Conservation (phyloP, 2,113 vertebrate species). For the Jaculus jaculus region DNA sequence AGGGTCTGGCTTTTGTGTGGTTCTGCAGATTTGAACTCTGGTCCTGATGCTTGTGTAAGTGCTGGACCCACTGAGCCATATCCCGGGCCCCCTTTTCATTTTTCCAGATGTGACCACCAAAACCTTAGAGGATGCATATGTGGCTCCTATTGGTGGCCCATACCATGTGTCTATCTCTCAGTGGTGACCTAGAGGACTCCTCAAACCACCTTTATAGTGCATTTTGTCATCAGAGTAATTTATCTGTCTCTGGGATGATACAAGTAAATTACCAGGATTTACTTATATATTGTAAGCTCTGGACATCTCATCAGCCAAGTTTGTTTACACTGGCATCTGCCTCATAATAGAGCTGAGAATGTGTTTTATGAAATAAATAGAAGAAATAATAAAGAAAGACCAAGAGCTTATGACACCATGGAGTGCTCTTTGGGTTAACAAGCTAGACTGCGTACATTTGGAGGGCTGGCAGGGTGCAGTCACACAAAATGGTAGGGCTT, state of each 20-base stretch:
- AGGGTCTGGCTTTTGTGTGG: too few species aligned
- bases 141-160: not conserved
- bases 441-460: not conserved
- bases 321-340: not conserved
- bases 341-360: not conserved
- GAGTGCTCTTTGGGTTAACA: not conserved
- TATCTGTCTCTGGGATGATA: not conserved
- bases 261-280: conserved; percentile 27
- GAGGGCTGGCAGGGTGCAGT: not conserved
- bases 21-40: too few species aligned
- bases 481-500: not conserved
- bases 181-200: not conserved
- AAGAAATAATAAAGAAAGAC: not conserved
- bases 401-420: too few species aligned
- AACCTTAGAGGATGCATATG: not conserved
- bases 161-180: not conserved
- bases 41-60: too few species aligned
- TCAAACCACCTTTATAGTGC: not conserved
- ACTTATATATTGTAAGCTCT: not conserved
- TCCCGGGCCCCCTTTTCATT: not conserved
- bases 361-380: not conserved
- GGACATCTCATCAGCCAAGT: not conserved
- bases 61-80: too few species aligned
- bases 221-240: not conserved
- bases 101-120: not conserved